A percentile compares a stretch with the other conserved stretches of the same genome.
Conservation (phyloP, 2,113 vertebrate genomes). For the Puffinus mauretanicus region DNA sequence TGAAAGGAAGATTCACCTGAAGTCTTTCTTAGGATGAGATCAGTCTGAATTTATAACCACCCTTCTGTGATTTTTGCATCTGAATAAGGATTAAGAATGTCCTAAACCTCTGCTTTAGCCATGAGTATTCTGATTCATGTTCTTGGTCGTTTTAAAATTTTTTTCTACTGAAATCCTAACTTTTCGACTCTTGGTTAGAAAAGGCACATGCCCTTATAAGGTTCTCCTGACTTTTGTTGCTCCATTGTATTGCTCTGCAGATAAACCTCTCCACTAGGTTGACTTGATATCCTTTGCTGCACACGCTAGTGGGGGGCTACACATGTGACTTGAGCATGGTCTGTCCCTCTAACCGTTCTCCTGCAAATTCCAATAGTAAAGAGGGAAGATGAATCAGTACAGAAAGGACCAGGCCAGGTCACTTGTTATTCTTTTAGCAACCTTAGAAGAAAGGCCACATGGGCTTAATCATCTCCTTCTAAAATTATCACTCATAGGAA, state of each 20-base stretch:
- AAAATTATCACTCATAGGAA: slow-evolving; percentile 20
- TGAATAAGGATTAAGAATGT: slow-evolving; percentile 14
- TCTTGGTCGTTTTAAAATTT: not conserved
- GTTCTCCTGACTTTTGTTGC: slow-evolving; percentile 6
- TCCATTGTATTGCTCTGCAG: not conserved
- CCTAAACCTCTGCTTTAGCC: slow-evolving; percentile 21
- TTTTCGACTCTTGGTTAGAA: not conserved
- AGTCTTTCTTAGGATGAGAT: slow-evolving; percentile 17
- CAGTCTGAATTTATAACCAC: slow-evolving; percentile 14
- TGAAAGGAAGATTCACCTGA: slow-evolving; percentile 33
- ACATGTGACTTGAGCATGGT: not conserved
- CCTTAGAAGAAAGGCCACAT: not conserved
- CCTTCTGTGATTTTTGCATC: not conserved
- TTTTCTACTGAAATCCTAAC: not conserved
- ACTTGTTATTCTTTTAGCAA: not conserved
- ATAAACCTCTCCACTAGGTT: not conserved
- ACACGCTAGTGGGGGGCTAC: not conserved
- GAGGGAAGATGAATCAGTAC: not conserved
- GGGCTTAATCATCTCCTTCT: not conserved
- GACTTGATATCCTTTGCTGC: not conserved
- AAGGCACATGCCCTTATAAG: not conserved
- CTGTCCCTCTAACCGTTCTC: not conserved
- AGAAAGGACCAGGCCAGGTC: not conserved
- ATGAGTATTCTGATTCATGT: slow-evolving; percentile 8
- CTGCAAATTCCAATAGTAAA: not conserved